These are phyloP conservation scores for Oenanthe melanoleuca DNA, from an alignment of 2,113 vertebrate species.

Conservation along the genomic window DNA sequence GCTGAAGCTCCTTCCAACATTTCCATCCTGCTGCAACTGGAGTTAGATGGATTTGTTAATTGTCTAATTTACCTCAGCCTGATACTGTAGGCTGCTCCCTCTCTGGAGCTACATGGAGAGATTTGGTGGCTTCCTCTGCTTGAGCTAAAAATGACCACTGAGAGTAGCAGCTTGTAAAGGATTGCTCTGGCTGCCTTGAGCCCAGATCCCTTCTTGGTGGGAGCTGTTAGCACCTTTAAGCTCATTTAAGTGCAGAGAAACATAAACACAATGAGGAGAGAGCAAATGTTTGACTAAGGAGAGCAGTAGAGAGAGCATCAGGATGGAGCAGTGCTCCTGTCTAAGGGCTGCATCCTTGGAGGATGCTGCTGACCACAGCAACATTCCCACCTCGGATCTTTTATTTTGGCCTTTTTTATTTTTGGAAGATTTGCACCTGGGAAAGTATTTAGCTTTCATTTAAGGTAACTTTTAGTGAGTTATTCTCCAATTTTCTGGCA, in stretches of 20 bases:
- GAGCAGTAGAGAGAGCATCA: background rate
- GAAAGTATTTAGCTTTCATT: background rate
- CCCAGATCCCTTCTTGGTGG: background rate
- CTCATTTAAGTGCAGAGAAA: background rate
- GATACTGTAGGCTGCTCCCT: background rate
- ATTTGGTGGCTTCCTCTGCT: background rate
- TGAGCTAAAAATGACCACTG: background rate
- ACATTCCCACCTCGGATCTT: background rate
- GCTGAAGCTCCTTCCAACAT: background rate
- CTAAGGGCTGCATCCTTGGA: background rate
- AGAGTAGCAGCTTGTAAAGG: background rate
- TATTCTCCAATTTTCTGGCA: background rate
- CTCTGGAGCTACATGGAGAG: background rate
- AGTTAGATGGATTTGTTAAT: background rate
- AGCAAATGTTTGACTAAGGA: background rate
- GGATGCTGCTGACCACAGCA: background rate
- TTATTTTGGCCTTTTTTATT: background rate
- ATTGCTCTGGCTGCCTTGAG: background rate
- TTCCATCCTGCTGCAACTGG: background rate
- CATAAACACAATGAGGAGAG: background rate
- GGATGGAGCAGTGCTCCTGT: background rate
- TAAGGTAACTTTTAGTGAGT: background rate
- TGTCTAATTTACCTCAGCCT: background rate
- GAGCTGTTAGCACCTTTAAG: background rate
- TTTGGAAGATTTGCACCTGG: background rate